These are phyloP conservation scores for Xestia ashworthii DNA, from an alignment of 2,888 invertebrate genomes.

Conservation along the genomic window DNA sequence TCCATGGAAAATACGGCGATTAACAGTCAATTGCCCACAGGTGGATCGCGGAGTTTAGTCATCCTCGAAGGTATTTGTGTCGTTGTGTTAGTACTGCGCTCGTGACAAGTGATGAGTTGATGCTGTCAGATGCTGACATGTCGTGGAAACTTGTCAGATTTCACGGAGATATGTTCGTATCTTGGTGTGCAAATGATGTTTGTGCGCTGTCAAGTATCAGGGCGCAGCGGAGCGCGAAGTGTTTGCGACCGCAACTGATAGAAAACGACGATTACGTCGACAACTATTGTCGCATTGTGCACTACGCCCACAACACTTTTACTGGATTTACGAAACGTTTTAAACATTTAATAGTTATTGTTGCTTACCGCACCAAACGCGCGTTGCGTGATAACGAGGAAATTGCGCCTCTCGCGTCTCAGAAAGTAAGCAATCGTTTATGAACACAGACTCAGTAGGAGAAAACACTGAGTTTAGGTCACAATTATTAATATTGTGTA, in stretches of 20 bases:
- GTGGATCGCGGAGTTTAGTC: conserved; percentile 30
- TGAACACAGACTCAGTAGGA: conserved; percentile 36
- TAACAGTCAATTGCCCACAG: conserved; percentile 33
- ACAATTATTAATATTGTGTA: conserved; percentile 34
- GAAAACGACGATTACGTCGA: conserved; percentile 88
- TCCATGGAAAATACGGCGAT: conserved; percentile 47
- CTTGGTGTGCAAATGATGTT: conserved; percentile 72
- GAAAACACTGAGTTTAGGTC: conserved; percentile 28
- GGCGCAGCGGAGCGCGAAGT: conserved; percentile 85
- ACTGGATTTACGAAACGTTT: conserved; percentile 87
- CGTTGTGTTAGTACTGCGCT: background rate
- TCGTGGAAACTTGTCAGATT: conserved; percentile 46
- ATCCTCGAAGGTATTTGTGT: conserved; percentile 29
- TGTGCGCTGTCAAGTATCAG: conserved; percentile 69
- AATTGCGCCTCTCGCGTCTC: conserved; percentile 73
- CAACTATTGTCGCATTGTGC: conserved; percentile 87
- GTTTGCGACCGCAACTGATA: conserved; percentile 88
- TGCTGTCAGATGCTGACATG: too few species aligned
- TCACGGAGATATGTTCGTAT: conserved; percentile 49
- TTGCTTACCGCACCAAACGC: conserved; percentile 75
- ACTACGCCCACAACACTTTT: conserved; percentile 86
- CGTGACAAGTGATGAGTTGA: conserved; percentile 30
- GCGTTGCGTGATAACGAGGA: conserved; percentile 84
- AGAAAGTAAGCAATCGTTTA: conserved; percentile 68
- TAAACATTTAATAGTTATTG: conserved; percentile 79